Conservation (phyloP, 2,888 invertebrate species). For the Molorchus minor region DNA sequence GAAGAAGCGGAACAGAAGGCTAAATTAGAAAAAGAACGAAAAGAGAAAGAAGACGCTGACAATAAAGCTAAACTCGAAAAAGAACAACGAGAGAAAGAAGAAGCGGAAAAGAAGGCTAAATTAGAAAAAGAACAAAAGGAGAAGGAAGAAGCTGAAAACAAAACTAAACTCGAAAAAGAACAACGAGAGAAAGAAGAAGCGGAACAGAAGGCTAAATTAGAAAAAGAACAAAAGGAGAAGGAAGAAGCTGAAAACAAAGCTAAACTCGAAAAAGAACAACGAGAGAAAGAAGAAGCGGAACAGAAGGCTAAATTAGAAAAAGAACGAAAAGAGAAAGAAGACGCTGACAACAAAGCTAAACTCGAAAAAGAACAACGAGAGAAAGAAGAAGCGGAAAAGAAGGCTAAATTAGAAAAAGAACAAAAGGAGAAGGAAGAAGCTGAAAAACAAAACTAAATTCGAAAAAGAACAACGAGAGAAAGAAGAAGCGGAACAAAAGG, state of each 20-base stretch:
- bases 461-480: constrained; percentile 35
- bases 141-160: constrained; percentile 24
- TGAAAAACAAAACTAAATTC: constrained; percentile 21
- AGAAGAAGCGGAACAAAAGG: constrained; percentile 17
- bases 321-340: background rate
- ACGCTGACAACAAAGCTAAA: background rate
- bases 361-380: constrained; percentile 20
- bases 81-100: constrained; percentile 11
- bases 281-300: constrained; percentile 32
- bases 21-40: no score
- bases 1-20: constrained; percentile 27
- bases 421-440: constrained; percentile 33
- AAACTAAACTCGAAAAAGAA: constrained; percentile 23
- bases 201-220: constrained; percentile 23
- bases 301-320: constrained; percentile 26
- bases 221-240: constrained; percentile 27
- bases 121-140: constrained; percentile 31
- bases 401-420: constrained; percentile 7
- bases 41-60: background rate
- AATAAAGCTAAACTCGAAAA: constrained; percentile 10
- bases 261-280: constrained; percentile 19
- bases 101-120: constrained; percentile 24
- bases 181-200: constrained; percentile 23
- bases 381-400: constrained; percentile 32
- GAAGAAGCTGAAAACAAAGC: constrained; percentile 24